Evolutionary conservation across 2,113 vertebrate species (phyloP).

Genomic region (Carassius auratus): DNA sequence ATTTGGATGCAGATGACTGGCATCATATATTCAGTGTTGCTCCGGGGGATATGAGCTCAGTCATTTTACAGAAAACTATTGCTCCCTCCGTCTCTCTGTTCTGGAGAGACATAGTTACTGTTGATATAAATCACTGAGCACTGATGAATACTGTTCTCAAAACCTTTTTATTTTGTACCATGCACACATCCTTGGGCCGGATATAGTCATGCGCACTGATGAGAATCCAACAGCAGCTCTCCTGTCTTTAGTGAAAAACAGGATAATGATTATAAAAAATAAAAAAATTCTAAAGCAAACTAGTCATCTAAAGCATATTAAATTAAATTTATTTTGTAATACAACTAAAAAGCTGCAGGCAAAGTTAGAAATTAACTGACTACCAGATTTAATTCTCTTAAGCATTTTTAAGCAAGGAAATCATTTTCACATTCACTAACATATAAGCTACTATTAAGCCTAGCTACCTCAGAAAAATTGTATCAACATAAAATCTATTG

Average conservation of each 20-base stretch:
- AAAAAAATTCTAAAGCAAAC: not conserved
- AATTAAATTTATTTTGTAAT: not conserved
- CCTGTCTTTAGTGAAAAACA: not conserved
- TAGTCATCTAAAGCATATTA: not conserved
- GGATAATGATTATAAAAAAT: not conserved
- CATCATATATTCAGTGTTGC: slow-evolving; percentile 32
- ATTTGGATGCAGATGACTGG: slow-evolving; percentile 31
- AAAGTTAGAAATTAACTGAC: not conserved
- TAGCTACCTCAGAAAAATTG: not conserved
- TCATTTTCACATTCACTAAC: not conserved
- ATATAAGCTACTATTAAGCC: not conserved
- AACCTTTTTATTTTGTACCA: not conserved
- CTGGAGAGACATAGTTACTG: not conserved
- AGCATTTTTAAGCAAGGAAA: not conserved
- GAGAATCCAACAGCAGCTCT: not conserved
- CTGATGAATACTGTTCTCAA: slow-evolving; percentile 1
- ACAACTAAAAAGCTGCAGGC: not conserved
- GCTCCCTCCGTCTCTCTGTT: not conserved
- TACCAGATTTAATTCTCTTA: not conserved
- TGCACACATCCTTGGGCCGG: not conserved
- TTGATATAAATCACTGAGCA: slow-evolving; percentile 10
- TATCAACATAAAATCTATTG: not conserved
- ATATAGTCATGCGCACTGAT: not conserved
- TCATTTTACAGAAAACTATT: not conserved
- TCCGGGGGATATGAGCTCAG: slow-evolving; percentile 21